Conservation (phyloP, 92 coral and sea anemone genomes). For the Epizoanthus illoricatus region DNA sequence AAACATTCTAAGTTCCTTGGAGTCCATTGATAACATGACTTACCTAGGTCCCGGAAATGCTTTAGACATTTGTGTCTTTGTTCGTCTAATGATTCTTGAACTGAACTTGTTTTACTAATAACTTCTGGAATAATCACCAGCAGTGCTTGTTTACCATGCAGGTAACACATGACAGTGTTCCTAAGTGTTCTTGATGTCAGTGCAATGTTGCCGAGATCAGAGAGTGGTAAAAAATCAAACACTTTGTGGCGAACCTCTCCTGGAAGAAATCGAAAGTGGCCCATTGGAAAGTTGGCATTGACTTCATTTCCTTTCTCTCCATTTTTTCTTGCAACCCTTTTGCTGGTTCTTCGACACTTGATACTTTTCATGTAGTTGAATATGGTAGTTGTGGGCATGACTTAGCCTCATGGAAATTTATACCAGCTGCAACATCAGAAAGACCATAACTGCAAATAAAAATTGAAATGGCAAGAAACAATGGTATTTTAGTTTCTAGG, state of each 20-base stretch:
- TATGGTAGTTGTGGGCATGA: constrained; percentile 54
- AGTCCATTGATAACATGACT: constrained; percentile 15
- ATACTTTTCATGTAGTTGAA: constrained; percentile 84
- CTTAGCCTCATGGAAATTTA: background rate
- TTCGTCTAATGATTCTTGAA: constrained; percentile 46
- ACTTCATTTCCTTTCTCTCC: constrained; percentile 40
- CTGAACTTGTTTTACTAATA: constrained; percentile 23
- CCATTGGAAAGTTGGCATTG: constrained; percentile 50
- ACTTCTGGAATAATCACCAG: constrained; percentile 69
- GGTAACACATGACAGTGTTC: constrained; percentile 69
- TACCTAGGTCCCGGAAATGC: constrained; percentile 90
- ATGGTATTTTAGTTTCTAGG: no score
- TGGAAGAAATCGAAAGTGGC: constrained; percentile 70
- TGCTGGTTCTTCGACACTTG: constrained; percentile 60
- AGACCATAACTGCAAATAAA: background rate
- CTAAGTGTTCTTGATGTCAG: constrained; percentile 78
- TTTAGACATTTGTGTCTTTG: constrained; percentile 55
- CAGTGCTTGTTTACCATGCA: constrained; percentile 81
- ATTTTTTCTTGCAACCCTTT: constrained; percentile 42
- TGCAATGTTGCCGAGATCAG: constrained; percentile 78
- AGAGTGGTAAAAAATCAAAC: constrained; percentile 66
- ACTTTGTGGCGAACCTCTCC: constrained; percentile 79
- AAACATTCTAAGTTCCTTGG: no score
- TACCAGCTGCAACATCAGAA: background rate
- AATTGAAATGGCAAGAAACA: no score